These are phyloP conservation scores for Salticus scenicus DNA, from an alignment of 2,888 invertebrate species.

Conservation along the genomic window DNA sequence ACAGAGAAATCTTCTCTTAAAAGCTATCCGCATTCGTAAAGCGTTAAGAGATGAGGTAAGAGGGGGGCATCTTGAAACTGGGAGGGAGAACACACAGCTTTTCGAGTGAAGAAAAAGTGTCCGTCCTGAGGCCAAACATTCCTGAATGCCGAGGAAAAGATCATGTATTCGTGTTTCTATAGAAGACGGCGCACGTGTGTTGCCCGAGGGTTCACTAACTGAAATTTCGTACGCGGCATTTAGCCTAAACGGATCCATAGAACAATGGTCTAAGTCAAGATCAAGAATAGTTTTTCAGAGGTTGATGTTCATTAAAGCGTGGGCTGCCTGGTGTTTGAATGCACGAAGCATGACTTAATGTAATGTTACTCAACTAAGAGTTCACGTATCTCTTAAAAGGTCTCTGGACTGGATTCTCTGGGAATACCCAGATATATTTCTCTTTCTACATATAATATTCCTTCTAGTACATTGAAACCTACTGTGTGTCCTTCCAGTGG, in stretches of 20 bases:
- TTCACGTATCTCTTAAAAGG: neutral
- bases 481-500: too few species aligned
- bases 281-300: neutral
- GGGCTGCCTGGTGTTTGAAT: neutral
- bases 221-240: conserved; percentile 58
- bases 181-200: conserved; percentile 54
- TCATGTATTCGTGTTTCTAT: conserved; percentile 61
- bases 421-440: too few species aligned
- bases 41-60: conserved; percentile 2
- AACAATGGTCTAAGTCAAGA: conserved; percentile 40
- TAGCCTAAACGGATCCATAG: conserved; percentile 37
- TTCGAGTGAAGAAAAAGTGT: conserved; percentile 42
- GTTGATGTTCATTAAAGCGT: conserved; percentile 14
- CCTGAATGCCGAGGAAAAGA: conserved; percentile 42
- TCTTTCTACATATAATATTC: too few species aligned
- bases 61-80: neutral
- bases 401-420: neutral
- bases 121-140: conserved; percentile 55
- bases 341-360: neutral
- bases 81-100: neutral
- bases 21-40: conserved; percentile 1
- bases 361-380: neutral
- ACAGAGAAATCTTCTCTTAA: neutral
- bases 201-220: conserved; percentile 52
- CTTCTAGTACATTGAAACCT: too few species aligned